Evolutionary conservation across 2,113 vertebrate species (phyloP).

Genomic region (Aramus guarauna): DNA sequence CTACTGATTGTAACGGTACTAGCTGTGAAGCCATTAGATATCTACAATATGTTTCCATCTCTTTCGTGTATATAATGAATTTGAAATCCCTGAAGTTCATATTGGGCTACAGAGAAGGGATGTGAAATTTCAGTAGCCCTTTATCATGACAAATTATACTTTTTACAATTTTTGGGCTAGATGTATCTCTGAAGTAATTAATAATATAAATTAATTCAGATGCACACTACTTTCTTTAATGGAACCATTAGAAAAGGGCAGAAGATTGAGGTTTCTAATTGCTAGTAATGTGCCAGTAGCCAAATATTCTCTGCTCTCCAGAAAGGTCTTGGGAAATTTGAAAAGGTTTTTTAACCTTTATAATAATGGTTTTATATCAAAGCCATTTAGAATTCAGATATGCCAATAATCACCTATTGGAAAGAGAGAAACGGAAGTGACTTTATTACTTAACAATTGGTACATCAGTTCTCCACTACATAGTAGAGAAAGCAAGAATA

Average conservation of each 20-base stretch:
- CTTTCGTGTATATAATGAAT: background rate
- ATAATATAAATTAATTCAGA: constrained; percentile 2
- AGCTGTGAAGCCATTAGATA: background rate
- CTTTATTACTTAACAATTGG: background rate
- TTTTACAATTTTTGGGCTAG: background rate
- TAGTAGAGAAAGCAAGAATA: background rate
- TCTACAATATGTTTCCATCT: background rate
- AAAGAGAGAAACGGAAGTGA: background rate
- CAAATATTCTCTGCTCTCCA: background rate
- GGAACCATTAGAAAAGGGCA: constrained; percentile 47
- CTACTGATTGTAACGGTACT: background rate
- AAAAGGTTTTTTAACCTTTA: background rate
- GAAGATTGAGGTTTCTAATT: constrained; percentile 39
- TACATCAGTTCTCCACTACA: background rate
- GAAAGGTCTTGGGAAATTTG: background rate
- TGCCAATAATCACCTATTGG: background rate
- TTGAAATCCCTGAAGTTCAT: background rate
- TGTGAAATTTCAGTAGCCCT: background rate
- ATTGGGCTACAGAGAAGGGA: background rate
- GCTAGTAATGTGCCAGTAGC: background rate
- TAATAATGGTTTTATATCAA: background rate
- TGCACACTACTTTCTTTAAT: background rate
- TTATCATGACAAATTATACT: background rate
- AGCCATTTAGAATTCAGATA: background rate
- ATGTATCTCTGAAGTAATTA: background rate